A percentile compares a stretch with the other conserved stretches of the same genome.
These are phyloP conservation scores for Ceratina calcarata DNA, from an alignment of 1,140 invertebrate genomes.

Conservation along the genomic window DNA sequence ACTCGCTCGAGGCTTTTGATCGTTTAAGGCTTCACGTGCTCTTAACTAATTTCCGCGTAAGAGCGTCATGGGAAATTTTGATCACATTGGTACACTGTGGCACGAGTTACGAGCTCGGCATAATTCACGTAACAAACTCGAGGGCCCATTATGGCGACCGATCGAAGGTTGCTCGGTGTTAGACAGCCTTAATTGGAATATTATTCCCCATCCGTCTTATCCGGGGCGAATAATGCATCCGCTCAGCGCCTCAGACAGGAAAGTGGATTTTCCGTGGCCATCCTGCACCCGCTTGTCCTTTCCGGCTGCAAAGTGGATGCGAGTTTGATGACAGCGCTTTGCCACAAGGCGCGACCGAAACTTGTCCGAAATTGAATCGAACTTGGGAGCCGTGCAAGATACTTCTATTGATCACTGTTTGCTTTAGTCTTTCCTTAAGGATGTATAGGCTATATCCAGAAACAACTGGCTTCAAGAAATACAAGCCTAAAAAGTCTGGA, in stretches of 20 bases:
- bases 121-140: conserved; percentile 25
- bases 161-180: conserved; percentile 2
- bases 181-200: conserved; percentile 45
- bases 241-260: not conserved
- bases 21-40: too few species aligned
- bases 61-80: too few species aligned
- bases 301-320: conserved; percentile 49
- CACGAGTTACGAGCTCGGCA: not conserved
- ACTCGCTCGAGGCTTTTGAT: not conserved
- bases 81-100: not conserved
- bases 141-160: conserved; percentile 2
- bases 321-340: conserved; percentile 45
- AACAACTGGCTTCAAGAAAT: too few species aligned
- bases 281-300: conserved; percentile 33
- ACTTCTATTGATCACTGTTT: conserved; percentile 40
- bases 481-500: too few species aligned
- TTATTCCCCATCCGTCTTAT: conserved; percentile 25
- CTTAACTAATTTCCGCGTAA: too few species aligned
- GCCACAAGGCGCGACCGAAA: conserved; percentile 24
- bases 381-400: conserved; percentile 11
- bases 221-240: conserved; percentile 34
- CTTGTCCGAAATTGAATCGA: conserved; percentile 55
- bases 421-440: not conserved
- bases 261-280: conserved; percentile 46
- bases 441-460: too few species aligned